Evolutionary conservation across 37 sponge, comb jelly and placozoan genomes (phyloP), one percentile per base, ranked within the genome.

Genomic region (Cladorhizidae sp.): DNA sequence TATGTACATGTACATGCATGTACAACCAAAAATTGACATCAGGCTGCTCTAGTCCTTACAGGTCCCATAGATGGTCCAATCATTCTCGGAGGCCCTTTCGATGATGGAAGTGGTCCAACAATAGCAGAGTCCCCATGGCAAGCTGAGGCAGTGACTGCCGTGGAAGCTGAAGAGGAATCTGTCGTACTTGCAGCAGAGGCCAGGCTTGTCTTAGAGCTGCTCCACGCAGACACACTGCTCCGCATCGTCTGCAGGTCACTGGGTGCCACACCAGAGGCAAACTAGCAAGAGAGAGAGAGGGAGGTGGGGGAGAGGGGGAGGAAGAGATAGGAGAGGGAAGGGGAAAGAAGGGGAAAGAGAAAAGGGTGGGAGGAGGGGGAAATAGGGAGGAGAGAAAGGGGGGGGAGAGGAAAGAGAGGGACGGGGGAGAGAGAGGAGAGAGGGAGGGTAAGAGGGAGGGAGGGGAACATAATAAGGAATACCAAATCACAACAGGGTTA

Each of bases 201-300:
- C 64, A 57, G 57, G 21, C 40, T 43, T 39, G 15, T 65, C 61
- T 70, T 38, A 7, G 76, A 36, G 0, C 41, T 64, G 49, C 58
- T 83, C 89, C 89, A 89, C n/a, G 84, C 72, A 20, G 89, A 83
- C 3, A 89, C 89, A 64, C 67, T 83, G 52, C 78, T 75, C 20
- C 74, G 21, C 58, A 89, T 26, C 9, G 57, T 63, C 20, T 51
- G 45, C 79, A 89, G 72, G 41, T 83, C 73, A 0, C 33, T 74
- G 18, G 76, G 41, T 25, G 70, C 57, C 20, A 79, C 28, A 52
- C 51, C 61, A 40, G 65, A 55, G 18, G 80, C 43, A 71, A 86
- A 79, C 79, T 86, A 39, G 3, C 35, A 23, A 43, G 35, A 54
- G 33, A 74, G 62, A 61, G 25, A 61, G 62, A 23, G 29, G 12